Evolutionary conservation across 2,888 invertebrate genomes (phyloP), one percentile per base, ranked within the genome.

Genomic region (Pristionchus mayeri): DNA sequence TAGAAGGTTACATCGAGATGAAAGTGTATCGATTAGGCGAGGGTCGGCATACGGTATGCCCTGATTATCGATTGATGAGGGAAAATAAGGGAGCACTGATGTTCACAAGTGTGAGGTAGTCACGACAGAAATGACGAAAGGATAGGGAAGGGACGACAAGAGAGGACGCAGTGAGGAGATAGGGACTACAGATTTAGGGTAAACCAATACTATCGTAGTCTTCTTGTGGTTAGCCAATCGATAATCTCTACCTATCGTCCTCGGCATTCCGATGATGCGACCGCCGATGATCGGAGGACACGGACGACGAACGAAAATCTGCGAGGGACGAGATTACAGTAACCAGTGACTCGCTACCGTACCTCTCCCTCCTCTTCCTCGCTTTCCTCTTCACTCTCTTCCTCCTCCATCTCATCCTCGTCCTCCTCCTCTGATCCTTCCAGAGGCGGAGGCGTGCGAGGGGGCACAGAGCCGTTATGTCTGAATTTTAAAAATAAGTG

Each of bases 361-460:
- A 54, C 60, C 60, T 80, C 80, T 80, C 60, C 60, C 37, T 80
- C 80, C 48, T 80, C 60, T 21, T 54, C 86, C 37, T 88, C 89
- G 54, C 86, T 84, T 60, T 88, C 89, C 54, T 88, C 88, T 34
- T 84, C 88, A 34, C 88, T 89, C 40, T 87, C 89, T 34, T 89
- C 89, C 48, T 89, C 90, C 48, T 90, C 90, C 57, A 91, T 91
- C 37, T 90, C 90, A 24, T 90, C 91, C 18, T 89, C 90, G 24
- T 90, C 90, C 9, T 88, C 87, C 27, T 90, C 88, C 84, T 90
- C 90, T 44, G 87, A 87, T 67, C 88, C 90, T 3, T 86, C 86
- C 54, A 88, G 84, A n/a, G 88, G 89, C 54, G 89, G 90, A 54
- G 90, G 90, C 16, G 88, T 88, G 16, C 90, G 85, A 0, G 90